Evolutionary conservation across 1,140 invertebrate genomes (phyloP).

Genomic region (Zaprionus vittiger): DNA sequence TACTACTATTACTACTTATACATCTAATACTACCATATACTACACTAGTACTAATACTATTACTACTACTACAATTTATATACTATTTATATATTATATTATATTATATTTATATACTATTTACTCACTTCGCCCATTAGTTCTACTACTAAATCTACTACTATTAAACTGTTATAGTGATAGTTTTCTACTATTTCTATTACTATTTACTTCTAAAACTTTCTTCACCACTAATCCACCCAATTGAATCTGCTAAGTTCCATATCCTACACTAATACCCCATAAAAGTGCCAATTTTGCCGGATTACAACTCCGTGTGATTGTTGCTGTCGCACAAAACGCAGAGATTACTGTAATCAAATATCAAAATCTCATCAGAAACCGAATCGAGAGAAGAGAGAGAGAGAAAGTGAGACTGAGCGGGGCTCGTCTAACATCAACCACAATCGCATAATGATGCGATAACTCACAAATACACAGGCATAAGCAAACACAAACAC

Average conservation of each 20-base stretch:
- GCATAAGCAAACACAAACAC: conserved; percentile 6
- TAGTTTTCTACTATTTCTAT: background rate
- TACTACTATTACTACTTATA: too few species aligned
- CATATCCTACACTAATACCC: background rate
- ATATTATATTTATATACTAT: too few species aligned
- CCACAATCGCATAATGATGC: conserved; percentile 31
- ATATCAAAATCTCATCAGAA: conserved; percentile 23
- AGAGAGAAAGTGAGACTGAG: background rate
- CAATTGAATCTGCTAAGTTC: background rate
- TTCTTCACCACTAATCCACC: background rate
- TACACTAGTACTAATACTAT: too few species aligned
- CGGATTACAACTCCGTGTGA: background rate
- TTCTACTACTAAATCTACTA: too few species aligned
- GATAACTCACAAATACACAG: conserved; percentile 20
- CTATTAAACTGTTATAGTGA: background rate
- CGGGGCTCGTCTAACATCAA: conserved; percentile 26
- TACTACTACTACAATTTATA: too few species aligned
- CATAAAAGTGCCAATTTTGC: background rate
- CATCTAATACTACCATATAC: too few species aligned
- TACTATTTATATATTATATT: too few species aligned
- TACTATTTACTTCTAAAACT: background rate
- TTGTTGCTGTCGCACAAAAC: background rate
- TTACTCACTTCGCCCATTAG: too few species aligned
- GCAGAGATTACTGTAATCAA: conserved; percentile 16
- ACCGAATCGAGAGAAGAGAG: conserved; percentile 2